A percentile compares a stretch with the other conserved stretches of the same genome.
Evolutionary conservation across 2,113 vertebrate species (phyloP).

Genomic region (Bothrops jararaca): DNA sequence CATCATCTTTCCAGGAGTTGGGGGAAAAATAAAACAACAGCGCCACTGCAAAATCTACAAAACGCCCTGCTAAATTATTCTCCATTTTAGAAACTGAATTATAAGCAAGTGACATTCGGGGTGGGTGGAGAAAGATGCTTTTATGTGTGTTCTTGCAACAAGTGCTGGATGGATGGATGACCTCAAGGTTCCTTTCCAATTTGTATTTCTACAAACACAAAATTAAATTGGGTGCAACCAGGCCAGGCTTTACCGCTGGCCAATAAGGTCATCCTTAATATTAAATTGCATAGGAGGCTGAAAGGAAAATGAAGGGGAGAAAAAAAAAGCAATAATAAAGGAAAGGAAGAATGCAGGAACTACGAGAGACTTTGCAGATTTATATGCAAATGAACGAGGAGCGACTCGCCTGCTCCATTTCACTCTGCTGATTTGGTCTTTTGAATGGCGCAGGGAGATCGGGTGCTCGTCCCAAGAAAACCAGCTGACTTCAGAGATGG

Average conservation of each 20-base stretch:
- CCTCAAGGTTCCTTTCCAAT: neutral
- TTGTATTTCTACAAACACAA: neutral
- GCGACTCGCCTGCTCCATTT: neutral
- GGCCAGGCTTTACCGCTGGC: neutral
- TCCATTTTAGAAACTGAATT: neutral
- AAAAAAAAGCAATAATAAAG: neutral
- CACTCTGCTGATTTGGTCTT: neutral
- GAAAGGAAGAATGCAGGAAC: neutral
- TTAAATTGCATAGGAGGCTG: neutral
- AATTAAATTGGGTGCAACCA: neutral
- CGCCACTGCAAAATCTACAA: neutral
- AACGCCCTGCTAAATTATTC: neutral
- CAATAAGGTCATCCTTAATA: neutral
- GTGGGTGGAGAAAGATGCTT: neutral
- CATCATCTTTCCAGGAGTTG: neutral
- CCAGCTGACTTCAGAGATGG: neutral
- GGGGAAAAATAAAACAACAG: neutral
- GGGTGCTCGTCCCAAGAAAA: neutral
- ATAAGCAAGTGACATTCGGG: neutral
- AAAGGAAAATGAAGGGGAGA: neutral
- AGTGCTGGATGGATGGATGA: neutral
- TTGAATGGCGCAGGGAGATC: neutral
- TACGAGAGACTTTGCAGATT: neutral
- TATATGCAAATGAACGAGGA: neutral
- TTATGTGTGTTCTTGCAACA: neutral